A percentile compares a stretch with the other conserved stretches of the same genome.
Conservation (phyloP, 1,140 invertebrate genomes). For the Ectropis grisescens region DNA sequence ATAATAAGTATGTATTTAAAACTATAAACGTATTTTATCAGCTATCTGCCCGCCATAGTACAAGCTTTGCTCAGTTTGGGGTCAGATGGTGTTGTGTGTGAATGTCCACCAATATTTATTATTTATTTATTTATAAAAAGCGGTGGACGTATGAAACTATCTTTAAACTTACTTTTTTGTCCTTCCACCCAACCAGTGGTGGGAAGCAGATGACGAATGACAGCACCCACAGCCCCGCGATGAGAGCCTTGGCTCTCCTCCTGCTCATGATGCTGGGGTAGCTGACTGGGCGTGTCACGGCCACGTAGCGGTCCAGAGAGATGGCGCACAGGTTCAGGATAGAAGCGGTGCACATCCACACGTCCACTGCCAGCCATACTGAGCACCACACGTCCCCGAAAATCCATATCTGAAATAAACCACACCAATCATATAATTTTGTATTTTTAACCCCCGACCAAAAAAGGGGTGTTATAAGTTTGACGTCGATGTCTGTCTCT, state of each 20-base stretch:
- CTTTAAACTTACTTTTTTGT: conserved; percentile 81
- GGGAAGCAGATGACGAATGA: conserved; percentile 98
- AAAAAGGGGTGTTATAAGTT: no score
- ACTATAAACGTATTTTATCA: no score
- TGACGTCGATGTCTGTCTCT: no score
- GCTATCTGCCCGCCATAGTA: no score
- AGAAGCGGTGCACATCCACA: conserved; percentile 96
- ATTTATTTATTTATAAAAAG: no score
- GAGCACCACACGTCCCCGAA: conserved; percentile 94
- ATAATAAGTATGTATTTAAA: no score
- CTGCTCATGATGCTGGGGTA: conserved; percentile 95
- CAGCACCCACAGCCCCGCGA: conserved; percentile 92
- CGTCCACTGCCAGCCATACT: conserved; percentile 94
- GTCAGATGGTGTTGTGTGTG: no score
- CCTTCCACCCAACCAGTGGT: conserved; percentile 94
- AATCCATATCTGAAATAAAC: conserved; percentile 86
- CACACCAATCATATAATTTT: no score
- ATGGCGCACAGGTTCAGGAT: conserved; percentile 95
- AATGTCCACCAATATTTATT: no score
- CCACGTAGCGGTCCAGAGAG: conserved; percentile 93
- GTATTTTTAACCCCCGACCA: no score
- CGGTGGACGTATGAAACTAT: no score
- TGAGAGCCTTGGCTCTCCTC: conserved; percentile 87
- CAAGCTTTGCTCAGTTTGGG: no score
- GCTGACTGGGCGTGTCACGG: conserved; percentile 92